These are phyloP conservation scores for Parus major DNA, from an alignment of 2,113 vertebrate genomes.

Conservation along the genomic window DNA sequence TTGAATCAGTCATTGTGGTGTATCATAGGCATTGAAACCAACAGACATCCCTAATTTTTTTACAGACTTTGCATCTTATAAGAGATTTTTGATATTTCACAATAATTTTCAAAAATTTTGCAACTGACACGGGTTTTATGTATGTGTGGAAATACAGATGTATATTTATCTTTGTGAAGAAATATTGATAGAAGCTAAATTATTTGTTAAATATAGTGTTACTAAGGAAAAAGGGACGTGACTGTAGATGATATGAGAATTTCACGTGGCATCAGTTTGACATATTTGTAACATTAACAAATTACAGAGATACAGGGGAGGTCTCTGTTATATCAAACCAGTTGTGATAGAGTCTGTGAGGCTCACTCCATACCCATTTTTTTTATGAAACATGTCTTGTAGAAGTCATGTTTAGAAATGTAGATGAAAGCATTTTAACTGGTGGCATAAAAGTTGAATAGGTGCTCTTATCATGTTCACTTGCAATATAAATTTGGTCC, in stretches of 20 bases:
- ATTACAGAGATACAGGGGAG: not conserved
- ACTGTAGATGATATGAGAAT: not conserved
- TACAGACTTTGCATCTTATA: not conserved
- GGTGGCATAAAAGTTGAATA: not conserved
- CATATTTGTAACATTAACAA: not conserved
- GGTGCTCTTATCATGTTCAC: not conserved
- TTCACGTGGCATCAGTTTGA: not conserved
- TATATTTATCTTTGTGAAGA: not conserved
- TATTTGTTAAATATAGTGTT: not conserved
- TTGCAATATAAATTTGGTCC: not conserved
- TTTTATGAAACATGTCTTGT: not conserved
- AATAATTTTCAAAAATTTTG: not conserved
- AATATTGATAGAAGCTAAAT: not conserved
- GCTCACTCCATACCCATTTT: not conserved
- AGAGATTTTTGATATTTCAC: not conserved
- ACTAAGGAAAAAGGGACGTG: not conserved
- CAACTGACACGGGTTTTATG: not conserved
- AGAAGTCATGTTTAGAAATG: not conserved
- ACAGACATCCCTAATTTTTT: not conserved
- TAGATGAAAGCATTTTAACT: slow-evolving; percentile 3
- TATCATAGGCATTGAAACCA: not conserved
- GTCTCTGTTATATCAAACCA: not conserved
- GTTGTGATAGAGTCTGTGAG: not conserved
- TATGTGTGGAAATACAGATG: not conserved
- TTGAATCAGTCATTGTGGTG: not conserved